Evolutionary conservation across 2,888 invertebrate genomes (phyloP), one percentile per base, ranked within the genome.

Genomic region (Tridacna gigas): DNA sequence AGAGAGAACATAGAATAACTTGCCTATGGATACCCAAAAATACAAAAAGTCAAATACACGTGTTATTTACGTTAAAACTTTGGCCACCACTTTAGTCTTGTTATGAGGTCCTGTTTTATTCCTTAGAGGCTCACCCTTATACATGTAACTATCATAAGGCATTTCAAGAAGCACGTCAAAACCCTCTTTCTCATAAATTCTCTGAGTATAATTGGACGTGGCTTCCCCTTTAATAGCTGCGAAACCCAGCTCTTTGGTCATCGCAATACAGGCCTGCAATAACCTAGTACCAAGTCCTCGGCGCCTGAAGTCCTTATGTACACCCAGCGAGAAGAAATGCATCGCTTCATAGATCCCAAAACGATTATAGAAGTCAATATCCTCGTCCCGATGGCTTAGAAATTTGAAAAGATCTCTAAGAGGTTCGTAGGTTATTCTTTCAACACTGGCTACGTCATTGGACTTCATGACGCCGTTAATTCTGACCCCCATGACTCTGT

Each of bases 201-300:
- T 71, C 75, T 87, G 87, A 3, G 87, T 84, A 74, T 84, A 81
- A 18, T 83, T 82, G 4, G 87, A 87, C 20, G 87, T 87, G 13
- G 82, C 87, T 66, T 84, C 87, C 2, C 80, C 83, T 61, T 81
- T 87, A 3, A 87, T 81, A 0, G 79, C 87, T 22, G 80, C 80
- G 48, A 84, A 87, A 5, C 84, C 87, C 0, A 87, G 63, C 26
- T 84, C 84, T 60, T 65, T 71, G 3, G 79, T 75, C 47, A 87
- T 71, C 0, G 82, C 87, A 25, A 87, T 77, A 20, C 77, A 83
- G 0, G 87, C 83, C 11, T 74, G 79, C 0, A 84, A 74, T 18
- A 87, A 73, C 28, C 60, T 76, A 22, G 79, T 78, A n/a, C 84
- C 87, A n/a, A 84, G 69, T 9, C 87, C 87, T 60, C 66, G 73